These are phyloP conservation scores for Phrynocephalus forsythii DNA, from an alignment of 2,797 vertebrate species.

Conservation along the genomic window DNA sequence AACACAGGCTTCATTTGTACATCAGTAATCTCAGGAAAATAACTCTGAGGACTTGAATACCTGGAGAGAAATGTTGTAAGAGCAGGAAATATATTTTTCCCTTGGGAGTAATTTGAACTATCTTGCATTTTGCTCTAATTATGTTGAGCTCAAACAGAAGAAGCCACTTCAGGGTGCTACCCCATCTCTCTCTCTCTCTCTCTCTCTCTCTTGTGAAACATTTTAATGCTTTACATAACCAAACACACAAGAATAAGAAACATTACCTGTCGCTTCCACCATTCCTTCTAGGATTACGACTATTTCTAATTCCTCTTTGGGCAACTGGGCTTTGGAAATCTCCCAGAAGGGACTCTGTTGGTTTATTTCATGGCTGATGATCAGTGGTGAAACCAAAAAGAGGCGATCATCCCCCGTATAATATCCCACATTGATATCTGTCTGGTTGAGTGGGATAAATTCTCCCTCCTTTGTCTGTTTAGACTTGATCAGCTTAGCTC, in stretches of 20 bases:
- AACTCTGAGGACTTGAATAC: too few relatives aligned
- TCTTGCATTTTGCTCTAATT: background rate
- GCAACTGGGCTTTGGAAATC: constrained; percentile 90
- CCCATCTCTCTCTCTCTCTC: too few relatives aligned
- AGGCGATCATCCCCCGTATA: constrained; percentile 97
- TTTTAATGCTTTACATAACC: constrained; percentile 59
- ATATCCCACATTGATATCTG: constrained; percentile 99
- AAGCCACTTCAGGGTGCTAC: too few relatives aligned
- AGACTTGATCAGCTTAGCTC: constrained; percentile 98
- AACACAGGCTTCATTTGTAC: too few relatives aligned
- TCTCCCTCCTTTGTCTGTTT: constrained; percentile 99
- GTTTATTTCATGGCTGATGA: constrained; percentile 99
- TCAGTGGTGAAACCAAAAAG: constrained; percentile 97
- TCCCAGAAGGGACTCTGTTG: constrained; percentile 99
- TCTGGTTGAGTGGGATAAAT: constrained; percentile 99
- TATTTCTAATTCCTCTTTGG: constrained; percentile 94
- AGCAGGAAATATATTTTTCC: background rate
- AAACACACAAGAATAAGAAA: constrained; percentile 53
- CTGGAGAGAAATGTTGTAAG: background rate
- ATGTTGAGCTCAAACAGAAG: background rate
- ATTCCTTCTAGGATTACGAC: constrained; percentile 99
- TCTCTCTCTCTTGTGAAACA: constrained; percentile 55
- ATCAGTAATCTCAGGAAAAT: too few relatives aligned
- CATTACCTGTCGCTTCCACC: constrained; percentile 98
- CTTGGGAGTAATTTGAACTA: background rate